Evolutionary conservation across 2,797 vertebrate species (phyloP).

Genomic region (Hipposideros larvatus): DNA sequence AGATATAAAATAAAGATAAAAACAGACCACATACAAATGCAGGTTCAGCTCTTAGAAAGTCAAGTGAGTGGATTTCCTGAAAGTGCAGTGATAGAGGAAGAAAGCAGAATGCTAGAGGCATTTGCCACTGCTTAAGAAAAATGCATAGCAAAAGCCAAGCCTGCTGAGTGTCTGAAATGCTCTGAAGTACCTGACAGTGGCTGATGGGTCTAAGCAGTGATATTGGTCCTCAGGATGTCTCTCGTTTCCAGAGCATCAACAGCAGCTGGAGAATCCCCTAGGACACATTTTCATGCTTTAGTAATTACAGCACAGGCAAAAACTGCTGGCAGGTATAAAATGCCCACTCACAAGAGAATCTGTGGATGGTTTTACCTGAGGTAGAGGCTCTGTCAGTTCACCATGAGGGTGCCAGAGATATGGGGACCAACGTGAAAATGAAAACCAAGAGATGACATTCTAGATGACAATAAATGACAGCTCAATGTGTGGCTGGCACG

Average conservation of each 20-base stretch:
- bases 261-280: background rate
- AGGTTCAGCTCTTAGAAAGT: background rate
- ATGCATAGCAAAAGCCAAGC: background rate
- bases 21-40: background rate
- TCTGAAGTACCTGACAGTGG: background rate
- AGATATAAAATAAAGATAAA: constrained; percentile 9
- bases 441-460: background rate
- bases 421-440: background rate
- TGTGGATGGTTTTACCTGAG: background rate
- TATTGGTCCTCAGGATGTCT: background rate
- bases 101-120: background rate
- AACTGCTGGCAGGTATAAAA: background rate
- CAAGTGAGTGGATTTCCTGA: background rate
- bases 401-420: background rate
- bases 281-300: background rate
- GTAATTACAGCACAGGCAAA: background rate
- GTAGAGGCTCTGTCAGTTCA: background rate
- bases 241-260: background rate
- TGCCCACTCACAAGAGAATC: background rate
- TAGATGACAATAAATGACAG: background rate
- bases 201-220: background rate
- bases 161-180: background rate
- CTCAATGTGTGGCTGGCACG: background rate
- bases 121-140: background rate
- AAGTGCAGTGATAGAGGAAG: background rate